Conservation (phyloP, 1,140 invertebrate species). For the Scylla paramamosain region DNA sequence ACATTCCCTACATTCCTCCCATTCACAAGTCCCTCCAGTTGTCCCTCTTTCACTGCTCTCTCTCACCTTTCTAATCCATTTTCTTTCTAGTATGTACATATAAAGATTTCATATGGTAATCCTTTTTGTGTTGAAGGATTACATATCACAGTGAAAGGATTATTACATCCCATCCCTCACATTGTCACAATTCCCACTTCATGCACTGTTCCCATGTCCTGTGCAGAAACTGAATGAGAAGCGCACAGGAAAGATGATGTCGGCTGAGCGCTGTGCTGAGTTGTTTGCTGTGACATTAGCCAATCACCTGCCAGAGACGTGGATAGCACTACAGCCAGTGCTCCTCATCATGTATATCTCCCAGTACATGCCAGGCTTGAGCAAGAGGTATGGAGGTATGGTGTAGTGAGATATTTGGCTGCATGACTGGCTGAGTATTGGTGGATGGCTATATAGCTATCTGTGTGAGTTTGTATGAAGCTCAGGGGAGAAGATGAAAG, state of each 20-base stretch:
- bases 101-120: too few relatives aligned
- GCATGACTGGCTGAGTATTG: background rate
- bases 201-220: too few relatives aligned
- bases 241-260: slow-evolving; percentile 84
- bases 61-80: too few relatives aligned
- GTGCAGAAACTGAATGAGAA: slow-evolving; percentile 78
- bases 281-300: slow-evolving; percentile 88
- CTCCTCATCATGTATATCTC: slow-evolving; percentile 85
- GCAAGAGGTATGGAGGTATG: slow-evolving; percentile 50
- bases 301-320: slow-evolving; percentile 88
- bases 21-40: too few relatives aligned
- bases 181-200: too few relatives aligned
- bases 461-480: background rate
- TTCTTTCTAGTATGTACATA: too few relatives aligned
- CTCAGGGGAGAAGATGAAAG: background rate
- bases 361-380: slow-evolving; percentile 84
- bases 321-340: slow-evolving; percentile 86
- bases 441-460: background rate
- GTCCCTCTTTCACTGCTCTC: too few relatives aligned
- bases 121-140: too few relatives aligned
- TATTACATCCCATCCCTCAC: too few relatives aligned
- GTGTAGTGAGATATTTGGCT: background rate
- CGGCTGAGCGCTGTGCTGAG: slow-evolving; percentile 86
- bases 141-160: too few relatives aligned
- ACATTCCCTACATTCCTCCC: too few relatives aligned